Base-by-base conservation (phyloP, 1,140 invertebrate genomes). In the Ditylenchus dipsaci region DNA sequence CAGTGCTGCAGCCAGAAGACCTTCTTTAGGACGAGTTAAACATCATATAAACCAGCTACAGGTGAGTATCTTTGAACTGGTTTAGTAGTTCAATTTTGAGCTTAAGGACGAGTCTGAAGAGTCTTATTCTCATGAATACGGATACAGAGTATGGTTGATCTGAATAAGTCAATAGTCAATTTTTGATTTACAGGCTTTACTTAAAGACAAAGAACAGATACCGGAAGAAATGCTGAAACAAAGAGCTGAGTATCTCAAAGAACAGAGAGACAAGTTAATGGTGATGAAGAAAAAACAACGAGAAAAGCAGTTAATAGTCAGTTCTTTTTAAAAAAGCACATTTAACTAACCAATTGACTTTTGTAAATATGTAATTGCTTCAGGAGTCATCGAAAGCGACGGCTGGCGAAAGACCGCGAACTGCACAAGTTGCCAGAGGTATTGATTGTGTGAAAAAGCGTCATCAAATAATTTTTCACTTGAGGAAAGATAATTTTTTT, bases 221-320 rank as follows among this genome's bases (percentile, higher is more conserved):
- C 33, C 72, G 1, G 72, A 74, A 26, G 71, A 65, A 29, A 19
- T 63, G 23, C n/a, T 75, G n/a, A 7, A 38, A 21, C 26, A 79
- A 57, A 59, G 73, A 47, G 53, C 38, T 8, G 30, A 47, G 3
- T 75, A 75, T 59, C 42, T 75, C n/a, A 29, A 47, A 21, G 60
- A 75, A 60, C 73, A 75, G n/a, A 26, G 73, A 49, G 73, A 75
- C 61, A 75, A 75, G 58, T 42, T 75, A 43, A 9, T 75, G 11
- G 53, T 72, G 26, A 67, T 57, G 38, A 75, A 77, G 27, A 66
- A 58, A 23, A 78, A 70, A 45, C 71, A 75, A 72, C 45, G 73
- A 17, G 77, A 77, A 56, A 72, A 77, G 38, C 73, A 75, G 42
- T 56, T 75, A 15, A 7, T 38, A 26, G 69, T 71, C 21, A 57